A percentile compares a stretch with the other conserved stretches of the same genome.
Evolutionary conservation across 2,888 invertebrate species (phyloP).

Genomic region (Noctua pronuba): DNA sequence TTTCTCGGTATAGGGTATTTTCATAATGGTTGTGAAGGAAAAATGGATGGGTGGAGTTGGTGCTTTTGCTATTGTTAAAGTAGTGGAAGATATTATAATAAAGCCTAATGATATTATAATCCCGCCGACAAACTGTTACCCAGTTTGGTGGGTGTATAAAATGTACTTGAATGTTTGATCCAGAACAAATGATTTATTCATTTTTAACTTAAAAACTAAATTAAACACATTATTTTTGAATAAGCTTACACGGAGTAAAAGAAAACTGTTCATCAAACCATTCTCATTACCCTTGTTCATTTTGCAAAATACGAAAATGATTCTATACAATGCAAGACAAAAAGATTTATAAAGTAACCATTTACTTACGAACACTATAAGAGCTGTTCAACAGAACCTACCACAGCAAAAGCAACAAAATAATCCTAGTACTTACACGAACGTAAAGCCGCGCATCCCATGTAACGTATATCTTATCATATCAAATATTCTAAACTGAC

Average conservation of each 20-base stretch:
- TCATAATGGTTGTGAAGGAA: constrained; percentile 22
- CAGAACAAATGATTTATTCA: neutral
- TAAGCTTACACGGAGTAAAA: neutral
- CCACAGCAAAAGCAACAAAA: constrained; percentile 18
- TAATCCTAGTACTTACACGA: constrained; percentile 44
- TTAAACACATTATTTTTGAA: neutral
- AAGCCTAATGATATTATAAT: neutral
- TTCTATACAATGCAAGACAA: neutral
- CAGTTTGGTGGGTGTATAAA: no score
- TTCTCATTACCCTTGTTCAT: neutral
- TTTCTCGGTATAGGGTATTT: constrained; percentile 42
- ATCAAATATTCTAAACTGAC: constrained; percentile 77
- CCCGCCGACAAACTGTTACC: neutral
- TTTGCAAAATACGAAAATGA: neutral
- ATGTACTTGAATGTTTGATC: no score
- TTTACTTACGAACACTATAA: neutral
- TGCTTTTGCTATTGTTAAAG: constrained; percentile 3
- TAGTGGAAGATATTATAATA: neutral
- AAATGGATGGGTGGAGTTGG: constrained; percentile 7
- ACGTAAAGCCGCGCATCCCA: constrained; percentile 48
- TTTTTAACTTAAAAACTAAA: neutral
- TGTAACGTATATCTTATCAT: constrained; percentile 67
- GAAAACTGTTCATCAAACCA: neutral
- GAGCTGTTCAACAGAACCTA: neutral
- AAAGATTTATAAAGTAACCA: neutral